Evolutionary conservation across 2,888 invertebrate genomes (phyloP).

Genomic region (Aporophyla lueneburgensis): DNA sequence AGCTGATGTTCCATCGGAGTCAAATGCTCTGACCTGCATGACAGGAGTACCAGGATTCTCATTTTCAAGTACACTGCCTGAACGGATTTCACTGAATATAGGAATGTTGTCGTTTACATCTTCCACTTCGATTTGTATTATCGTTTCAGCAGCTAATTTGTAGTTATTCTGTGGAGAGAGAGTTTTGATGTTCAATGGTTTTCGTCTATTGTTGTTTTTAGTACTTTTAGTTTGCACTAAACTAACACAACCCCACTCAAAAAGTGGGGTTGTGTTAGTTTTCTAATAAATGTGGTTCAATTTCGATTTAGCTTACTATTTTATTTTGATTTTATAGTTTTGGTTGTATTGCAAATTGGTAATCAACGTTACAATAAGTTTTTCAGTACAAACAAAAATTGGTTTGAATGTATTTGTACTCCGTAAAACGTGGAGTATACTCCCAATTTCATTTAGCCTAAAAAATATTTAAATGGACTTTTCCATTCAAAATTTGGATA

Average conservation of each 20-base stretch:
- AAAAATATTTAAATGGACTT: background rate
- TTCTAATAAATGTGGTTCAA: background rate
- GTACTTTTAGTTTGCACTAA: slow-evolving; percentile 9
- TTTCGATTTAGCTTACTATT: background rate
- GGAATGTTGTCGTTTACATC: slow-evolving; percentile 98
- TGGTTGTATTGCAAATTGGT: background rate
- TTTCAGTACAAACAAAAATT: background rate
- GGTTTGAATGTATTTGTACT: background rate
- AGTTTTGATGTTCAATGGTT: slow-evolving; percentile 5
- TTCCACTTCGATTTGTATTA: slow-evolving; percentile 94
- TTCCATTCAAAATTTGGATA: too few relatives aligned
- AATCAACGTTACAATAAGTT: background rate
- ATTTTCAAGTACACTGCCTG: slow-evolving; percentile 96
- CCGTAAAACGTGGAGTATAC: background rate
- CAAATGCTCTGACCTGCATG: slow-evolving; percentile 96
- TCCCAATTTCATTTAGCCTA: background rate
- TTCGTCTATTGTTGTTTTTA: background rate
- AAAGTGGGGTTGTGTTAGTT: slow-evolving; percentile 9
- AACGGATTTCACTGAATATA: slow-evolving; percentile 95
- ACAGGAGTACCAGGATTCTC: slow-evolving; percentile 95
- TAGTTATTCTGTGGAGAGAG: slow-evolving; percentile 92
- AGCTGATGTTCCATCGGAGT: slow-evolving; percentile 95
- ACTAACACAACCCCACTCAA: too few relatives aligned
- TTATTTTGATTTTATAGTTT: slow-evolving; percentile 5
- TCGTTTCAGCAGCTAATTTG: slow-evolving; percentile 94